phyloP scores from a whole-genome alignment of 2,797 vertebrate species.

The Dryobates pubescens region DNA sequence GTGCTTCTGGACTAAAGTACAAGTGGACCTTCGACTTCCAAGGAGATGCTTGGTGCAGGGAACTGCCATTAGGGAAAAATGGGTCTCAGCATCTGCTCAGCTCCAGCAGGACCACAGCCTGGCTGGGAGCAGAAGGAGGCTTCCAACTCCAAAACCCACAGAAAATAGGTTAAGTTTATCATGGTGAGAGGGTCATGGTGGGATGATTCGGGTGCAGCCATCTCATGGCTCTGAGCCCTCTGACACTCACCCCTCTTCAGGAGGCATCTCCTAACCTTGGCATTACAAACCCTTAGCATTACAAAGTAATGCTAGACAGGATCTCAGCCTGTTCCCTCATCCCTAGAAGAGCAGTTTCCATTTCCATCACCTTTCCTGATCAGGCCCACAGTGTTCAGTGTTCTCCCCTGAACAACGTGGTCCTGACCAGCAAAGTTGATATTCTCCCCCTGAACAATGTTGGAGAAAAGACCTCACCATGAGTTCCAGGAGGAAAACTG shows the following conservation, averaged over 20 bases:
- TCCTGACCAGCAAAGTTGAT: no score
- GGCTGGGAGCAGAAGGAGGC: rapidly evolving
- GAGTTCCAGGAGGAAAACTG: rapidly evolving
- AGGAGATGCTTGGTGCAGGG: background rate
- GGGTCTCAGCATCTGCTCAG: rapidly evolving
- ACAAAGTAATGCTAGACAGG: rapidly evolving
- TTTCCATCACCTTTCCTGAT: background rate
- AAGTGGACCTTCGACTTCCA: background rate
- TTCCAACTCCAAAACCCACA: background rate
- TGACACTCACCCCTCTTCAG: rapidly evolving
- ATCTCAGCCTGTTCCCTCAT: rapidly evolving
- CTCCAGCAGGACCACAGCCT: rapidly evolving
- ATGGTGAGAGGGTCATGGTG: background rate
- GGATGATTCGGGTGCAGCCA: background rate
- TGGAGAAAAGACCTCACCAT: background rate
- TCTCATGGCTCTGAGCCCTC: background rate
- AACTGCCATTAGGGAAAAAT: background rate
- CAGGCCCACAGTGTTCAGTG: background rate
- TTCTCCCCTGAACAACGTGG: no score
- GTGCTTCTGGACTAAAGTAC: rapidly evolving
- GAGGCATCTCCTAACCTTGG: background rate
- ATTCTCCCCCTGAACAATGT: rapidly evolving
- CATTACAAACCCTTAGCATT: rapidly evolving
- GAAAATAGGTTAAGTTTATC: background rate
- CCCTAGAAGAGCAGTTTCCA: background rate